These are phyloP conservation scores for Himalopsyche tibetana DNA, from an alignment of 2,888 invertebrate genomes.

Conservation along the genomic window DNA sequence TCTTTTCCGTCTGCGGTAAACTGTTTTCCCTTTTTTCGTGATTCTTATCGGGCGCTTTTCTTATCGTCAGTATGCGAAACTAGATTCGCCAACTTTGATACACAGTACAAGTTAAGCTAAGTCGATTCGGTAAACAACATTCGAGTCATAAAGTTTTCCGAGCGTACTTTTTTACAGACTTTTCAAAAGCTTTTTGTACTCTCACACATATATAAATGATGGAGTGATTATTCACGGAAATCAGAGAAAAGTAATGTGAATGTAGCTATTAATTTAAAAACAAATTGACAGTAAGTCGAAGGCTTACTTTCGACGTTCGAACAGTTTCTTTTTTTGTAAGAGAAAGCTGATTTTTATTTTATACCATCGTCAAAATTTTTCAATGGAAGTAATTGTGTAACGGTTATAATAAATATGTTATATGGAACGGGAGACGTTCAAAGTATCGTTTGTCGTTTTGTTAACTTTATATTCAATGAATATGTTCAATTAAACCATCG, in stretches of 20 bases:
- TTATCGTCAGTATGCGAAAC: constrained; percentile 43
- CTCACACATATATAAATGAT: not conserved
- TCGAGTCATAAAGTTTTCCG: constrained; percentile 39
- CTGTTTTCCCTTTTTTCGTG: constrained; percentile 34
- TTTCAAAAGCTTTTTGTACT: constrained; percentile 13
- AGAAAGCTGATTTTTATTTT: too few relatives aligned
- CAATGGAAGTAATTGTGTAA: too few relatives aligned
- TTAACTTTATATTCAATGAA: too few relatives aligned
- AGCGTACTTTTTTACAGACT: constrained; percentile 20
- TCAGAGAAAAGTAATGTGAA: not conserved
- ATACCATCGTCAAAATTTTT: too few relatives aligned
- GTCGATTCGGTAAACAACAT: constrained; percentile 42
- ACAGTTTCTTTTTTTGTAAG: too few relatives aligned
- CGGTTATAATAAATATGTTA: too few relatives aligned
- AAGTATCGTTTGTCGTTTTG: too few relatives aligned
- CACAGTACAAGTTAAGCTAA: constrained; percentile 38
- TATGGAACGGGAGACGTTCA: too few relatives aligned
- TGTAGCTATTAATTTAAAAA: not conserved
- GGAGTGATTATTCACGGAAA: not conserved
- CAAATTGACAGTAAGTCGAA: not conserved
- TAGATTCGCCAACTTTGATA: constrained; percentile 42
- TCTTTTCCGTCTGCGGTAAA: constrained; percentile 34
- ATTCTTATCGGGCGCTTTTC: constrained; percentile 39
- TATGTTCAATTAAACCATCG: too few relatives aligned
- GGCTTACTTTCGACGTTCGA: not conserved